These are phyloP conservation scores for Leptinotarsa peninsularis DNA, from an alignment of 2,888 invertebrate genomes.

Conservation along the genomic window DNA sequence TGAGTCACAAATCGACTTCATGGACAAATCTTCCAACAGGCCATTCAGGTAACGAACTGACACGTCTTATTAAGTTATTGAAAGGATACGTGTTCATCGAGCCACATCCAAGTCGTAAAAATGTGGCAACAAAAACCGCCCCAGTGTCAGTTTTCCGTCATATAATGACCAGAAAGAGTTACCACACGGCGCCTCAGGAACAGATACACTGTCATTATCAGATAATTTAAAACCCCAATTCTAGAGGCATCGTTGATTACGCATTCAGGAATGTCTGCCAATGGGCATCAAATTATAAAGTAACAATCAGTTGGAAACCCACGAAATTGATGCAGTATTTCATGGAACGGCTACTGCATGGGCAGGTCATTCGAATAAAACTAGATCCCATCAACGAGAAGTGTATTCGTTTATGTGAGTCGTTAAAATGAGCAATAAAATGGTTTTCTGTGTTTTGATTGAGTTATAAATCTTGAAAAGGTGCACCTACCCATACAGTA, in stretches of 20 bases:
- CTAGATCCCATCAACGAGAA: constrained; percentile 18
- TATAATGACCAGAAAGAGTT: constrained; percentile 13
- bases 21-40: background rate
- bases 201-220: constrained; percentile 17
- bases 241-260: constrained; percentile 8
- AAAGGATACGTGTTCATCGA: constrained; percentile 7
- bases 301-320: constrained; percentile 14
- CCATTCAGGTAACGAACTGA: constrained; percentile 4
- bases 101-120: constrained; percentile 17
- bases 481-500: background rate
- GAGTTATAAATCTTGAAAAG: constrained; percentile 10
- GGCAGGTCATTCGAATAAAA: constrained; percentile 7
- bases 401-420: constrained; percentile 10
- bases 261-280: constrained; percentile 10
- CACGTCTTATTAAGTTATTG: background rate
- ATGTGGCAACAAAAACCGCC: constrained; percentile 15
- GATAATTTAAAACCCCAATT: constrained; percentile 15
- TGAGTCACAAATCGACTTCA: background rate
- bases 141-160: constrained; percentile 12
- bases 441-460: constrained; percentile 12
- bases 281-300: constrained; percentile 9
- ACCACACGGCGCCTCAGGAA: constrained; percentile 14
- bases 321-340: constrained; percentile 16
- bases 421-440: constrained; percentile 15
- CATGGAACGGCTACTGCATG: constrained; percentile 7